Evolutionary conservation across 2,888 invertebrate genomes (phyloP).

Genomic region (Drosophila nigritarsus): DNA sequence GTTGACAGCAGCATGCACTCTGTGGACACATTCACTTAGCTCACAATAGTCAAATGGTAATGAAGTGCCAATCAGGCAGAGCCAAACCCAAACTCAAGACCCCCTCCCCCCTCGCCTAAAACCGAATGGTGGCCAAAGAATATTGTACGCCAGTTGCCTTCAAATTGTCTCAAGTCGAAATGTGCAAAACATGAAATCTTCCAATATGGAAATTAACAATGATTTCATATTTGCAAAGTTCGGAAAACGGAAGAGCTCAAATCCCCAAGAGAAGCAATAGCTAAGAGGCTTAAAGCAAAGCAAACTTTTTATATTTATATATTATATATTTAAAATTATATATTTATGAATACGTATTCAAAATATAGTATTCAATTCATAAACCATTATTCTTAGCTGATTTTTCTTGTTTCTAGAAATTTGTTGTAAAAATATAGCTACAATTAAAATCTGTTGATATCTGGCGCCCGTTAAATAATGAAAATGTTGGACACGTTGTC

Average conservation of each 20-base stretch:
- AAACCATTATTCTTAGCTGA: not conserved
- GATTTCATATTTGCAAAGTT: conserved; percentile 67
- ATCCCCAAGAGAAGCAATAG: conserved; percentile 5
- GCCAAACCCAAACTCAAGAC: conserved; percentile 10
- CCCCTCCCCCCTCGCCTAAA: not conserved
- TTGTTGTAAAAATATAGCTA: not conserved
- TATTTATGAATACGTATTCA: too few relatives aligned
- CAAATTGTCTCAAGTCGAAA: conserved; percentile 36
- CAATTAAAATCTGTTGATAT: conserved; percentile 14
- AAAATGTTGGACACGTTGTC: conserved; percentile 9
- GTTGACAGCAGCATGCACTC: conserved; percentile 6
- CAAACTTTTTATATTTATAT: not conserved
- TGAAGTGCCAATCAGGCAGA: conserved; percentile 47
- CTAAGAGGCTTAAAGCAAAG: not conserved
- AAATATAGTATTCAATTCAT: not conserved
- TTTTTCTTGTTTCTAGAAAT: not conserved
- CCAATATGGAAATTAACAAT: conserved; percentile 71
- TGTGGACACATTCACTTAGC: conserved; percentile 71
- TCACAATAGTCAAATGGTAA: conserved; percentile 47
- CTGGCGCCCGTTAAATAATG: conserved; percentile 7
- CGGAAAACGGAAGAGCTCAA: not conserved
- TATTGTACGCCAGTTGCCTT: conserved; percentile 47
- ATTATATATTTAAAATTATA: too few relatives aligned
- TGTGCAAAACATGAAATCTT: not conserved
- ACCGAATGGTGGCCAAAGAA: conserved; percentile 38